Conservation (phyloP, 2,113 vertebrate species). For the Sinocyclocheilus anophthalmus region DNA sequence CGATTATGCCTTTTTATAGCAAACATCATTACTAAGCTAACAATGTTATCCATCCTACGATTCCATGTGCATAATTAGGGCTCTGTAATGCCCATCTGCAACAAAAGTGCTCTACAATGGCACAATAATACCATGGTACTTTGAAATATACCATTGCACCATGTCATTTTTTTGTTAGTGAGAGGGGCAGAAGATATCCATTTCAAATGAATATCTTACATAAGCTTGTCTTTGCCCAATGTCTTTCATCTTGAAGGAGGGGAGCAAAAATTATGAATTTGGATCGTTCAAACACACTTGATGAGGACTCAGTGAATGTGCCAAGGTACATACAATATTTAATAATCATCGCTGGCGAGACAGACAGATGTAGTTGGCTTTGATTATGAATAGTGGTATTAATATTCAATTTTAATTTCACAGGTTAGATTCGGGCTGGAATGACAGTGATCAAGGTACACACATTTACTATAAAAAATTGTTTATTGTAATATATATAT, state of each 20-base stretch:
- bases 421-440: constrained; percentile 63
- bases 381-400: background rate
- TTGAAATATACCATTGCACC: background rate
- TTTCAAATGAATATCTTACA: constrained; percentile 21
- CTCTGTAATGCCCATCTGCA: background rate
- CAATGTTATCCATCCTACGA: background rate
- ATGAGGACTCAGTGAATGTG: constrained; percentile 57
- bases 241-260: constrained; percentile 61
- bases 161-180: background rate
- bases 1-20: background rate
- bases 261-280: constrained; percentile 67
- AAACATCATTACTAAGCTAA: background rate
- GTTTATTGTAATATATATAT: background rate
- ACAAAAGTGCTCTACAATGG: background rate
- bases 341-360: background rate
- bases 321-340: constrained; percentile 14
- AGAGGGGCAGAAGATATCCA: constrained; percentile 17
- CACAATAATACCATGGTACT: background rate
- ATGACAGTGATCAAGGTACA: constrained; percentile 68
- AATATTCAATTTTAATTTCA: background rate
- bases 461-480: background rate
- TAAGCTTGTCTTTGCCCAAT: constrained; percentile 40
- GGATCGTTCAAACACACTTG: constrained; percentile 63
- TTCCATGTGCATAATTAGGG: background rate
- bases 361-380: background rate